phyloP scores from a whole-genome alignment of 2,888 invertebrate genomes.

The Pantelozetes paolii region DNA sequence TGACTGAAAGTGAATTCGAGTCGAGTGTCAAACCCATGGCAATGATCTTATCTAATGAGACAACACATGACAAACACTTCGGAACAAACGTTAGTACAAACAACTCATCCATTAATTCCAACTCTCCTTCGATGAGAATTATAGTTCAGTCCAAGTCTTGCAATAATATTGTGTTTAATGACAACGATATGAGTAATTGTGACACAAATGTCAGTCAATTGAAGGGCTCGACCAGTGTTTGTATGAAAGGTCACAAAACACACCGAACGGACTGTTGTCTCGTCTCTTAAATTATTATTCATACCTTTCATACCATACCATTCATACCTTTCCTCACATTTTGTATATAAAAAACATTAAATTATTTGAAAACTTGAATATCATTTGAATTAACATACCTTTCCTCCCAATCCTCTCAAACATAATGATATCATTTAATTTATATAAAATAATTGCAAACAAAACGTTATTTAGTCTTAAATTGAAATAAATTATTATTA shows the following conservation, averaged over 20 bases:
- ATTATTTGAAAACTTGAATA: background rate
- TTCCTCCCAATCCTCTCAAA: no score
- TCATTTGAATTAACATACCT: background rate
- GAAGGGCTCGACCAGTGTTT: background rate
- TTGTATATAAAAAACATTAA: no score
- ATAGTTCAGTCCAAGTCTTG: conserved; percentile 45
- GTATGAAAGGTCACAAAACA: conserved; percentile 37
- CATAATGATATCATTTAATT: no score
- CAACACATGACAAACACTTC: conserved; percentile 32
- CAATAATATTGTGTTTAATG: conserved; percentile 42
- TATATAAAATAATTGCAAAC: no score
- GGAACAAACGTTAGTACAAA: conserved; percentile 30
- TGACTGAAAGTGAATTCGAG: conserved; percentile 19
- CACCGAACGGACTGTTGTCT: conserved; percentile 39
- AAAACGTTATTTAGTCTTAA: no score
- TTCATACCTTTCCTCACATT: no score
- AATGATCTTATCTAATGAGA: conserved; percentile 32
- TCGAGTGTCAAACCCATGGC: conserved; percentile 12
- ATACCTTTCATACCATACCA: background rate
- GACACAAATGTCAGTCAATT: background rate
- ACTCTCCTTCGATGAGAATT: conserved; percentile 41
- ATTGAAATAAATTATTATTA: no score
- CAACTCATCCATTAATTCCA: conserved; percentile 24
- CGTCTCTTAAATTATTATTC: conserved; percentile 36
- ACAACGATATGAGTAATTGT: conserved; percentile 12